Evolutionary conservation across 2,113 vertebrate species (phyloP), one percentile per base, ranked within the genome.

Genomic region (Paracanthobrama guichenoti): DNA sequence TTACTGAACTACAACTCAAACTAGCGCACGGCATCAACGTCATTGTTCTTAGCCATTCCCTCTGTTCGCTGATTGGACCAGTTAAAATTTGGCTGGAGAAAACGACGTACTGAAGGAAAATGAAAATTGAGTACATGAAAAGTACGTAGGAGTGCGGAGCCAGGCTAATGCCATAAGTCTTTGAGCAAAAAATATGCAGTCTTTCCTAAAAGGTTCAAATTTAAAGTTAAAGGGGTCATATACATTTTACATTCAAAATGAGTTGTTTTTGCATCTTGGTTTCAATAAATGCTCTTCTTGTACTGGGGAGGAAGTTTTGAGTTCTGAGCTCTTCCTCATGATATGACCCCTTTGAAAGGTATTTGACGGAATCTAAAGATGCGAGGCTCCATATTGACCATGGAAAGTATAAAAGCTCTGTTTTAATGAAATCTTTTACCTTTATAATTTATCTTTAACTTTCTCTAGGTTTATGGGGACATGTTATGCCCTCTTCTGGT

Each of bases 401-500:
- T 67, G 16, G 39, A 69, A 42, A 69, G 53, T 24, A 69, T 66
- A 18, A 42, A 35, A 20, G 2, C 4, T 22, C 18, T 67, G 16
- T 35, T 69, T 42, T 14, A 42, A 42, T n/a, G 4, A 12, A 71
- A 48, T 22, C 50, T 62, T 50, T 62, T 28, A 48, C 6, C 28
- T 14, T 69, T 7, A 18, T 57, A 11, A 35, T 46, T 44, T 67
- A 24, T 84, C 8, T 69, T 11, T 6, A n/a, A 64, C 12, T 42
- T 80, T 73, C 90, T 88, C 2, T 92, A 99, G 97, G 93, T 99
- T 99, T 87, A 96, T 97, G 89, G 97, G 97, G 53, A 99, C 97
- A 3, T 99, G 97, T 91, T 99, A 98, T 86, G 97, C 97, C 80
- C 91, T 99, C 2, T 99, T 99, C 93, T 99, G 98, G 98, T 99